These are phyloP conservation scores for Sylvilagus bachmani DNA, from an alignment of 2,113 vertebrate genomes.

Conservation along the genomic window DNA sequence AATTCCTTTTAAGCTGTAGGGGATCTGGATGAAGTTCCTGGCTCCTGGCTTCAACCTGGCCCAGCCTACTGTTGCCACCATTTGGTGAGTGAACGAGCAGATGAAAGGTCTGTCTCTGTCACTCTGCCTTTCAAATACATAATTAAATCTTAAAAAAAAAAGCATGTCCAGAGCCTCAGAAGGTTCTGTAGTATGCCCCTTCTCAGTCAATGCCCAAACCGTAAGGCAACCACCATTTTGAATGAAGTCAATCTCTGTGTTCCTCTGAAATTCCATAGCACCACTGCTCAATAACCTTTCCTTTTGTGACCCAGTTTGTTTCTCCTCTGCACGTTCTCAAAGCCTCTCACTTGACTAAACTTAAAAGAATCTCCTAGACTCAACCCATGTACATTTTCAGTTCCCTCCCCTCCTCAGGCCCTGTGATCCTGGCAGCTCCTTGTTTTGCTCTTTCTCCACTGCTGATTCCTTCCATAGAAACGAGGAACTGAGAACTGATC, in stretches of 20 bases:
- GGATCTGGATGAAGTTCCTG: no score
- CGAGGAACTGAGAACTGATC: not conserved
- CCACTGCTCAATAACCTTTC: not conserved
- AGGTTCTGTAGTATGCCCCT: no score
- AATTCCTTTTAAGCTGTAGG: no score
- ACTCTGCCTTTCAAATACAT: no score
- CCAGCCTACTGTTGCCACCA: no score
- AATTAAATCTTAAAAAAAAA: not conserved
- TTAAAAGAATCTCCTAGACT: not conserved
- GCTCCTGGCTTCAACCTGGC: no score
- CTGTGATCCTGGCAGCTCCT: not conserved
- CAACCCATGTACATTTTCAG: not conserved
- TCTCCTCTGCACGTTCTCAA: not conserved
- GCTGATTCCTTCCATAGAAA: no score
- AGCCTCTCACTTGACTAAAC: not conserved
- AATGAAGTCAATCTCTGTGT: not conserved
- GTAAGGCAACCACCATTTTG: not conserved
- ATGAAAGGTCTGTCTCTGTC: no score
- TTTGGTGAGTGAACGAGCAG: no score
- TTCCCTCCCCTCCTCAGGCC: not conserved
- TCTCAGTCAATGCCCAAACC: not conserved
- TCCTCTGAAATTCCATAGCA: not conserved
- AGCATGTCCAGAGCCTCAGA: not conserved
- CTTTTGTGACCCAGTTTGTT: not conserved
- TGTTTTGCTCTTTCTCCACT: not conserved